A percentile compares a stretch with the other conserved stretches of the same genome.
Conservation (phyloP, 2,797 vertebrate species). For the Lagodon rhomboides region DNA sequence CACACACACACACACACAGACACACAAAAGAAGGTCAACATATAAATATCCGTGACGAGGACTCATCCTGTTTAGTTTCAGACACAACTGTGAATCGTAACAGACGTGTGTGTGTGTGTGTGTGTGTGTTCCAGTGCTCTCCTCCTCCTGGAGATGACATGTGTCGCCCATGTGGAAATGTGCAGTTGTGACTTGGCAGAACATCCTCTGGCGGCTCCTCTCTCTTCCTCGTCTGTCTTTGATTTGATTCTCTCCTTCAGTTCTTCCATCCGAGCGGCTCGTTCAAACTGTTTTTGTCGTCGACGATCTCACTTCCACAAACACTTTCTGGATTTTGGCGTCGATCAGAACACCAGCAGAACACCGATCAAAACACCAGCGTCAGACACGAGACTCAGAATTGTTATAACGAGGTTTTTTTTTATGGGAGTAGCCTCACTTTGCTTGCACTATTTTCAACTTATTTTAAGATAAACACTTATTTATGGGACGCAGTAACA, state of each 20-base stretch:
- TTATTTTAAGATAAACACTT: not conserved
- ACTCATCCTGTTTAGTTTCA: too few species aligned
- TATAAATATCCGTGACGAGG: too few species aligned
- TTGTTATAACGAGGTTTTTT: not conserved
- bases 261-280: slow-evolving; percentile 27
- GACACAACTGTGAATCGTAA: too few species aligned
- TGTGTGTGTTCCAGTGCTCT: not conserved
- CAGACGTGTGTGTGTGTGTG: not conserved
- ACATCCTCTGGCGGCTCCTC: slow-evolving; percentile 66
- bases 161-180: slow-evolving; percentile 44
- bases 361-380: not conserved
- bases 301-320: not conserved
- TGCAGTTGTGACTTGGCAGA: slow-evolving; percentile 62
- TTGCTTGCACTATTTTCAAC: not conserved
- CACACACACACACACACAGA: too few species aligned
- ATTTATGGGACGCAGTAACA: not conserved
- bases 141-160: slow-evolving; percentile 11
- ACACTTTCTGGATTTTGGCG: not conserved
- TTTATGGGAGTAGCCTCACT: not conserved
- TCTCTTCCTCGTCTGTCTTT: slow-evolving; percentile 42
- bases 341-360: not conserved
- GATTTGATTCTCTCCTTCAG: slow-evolving; percentile 47
- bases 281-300: not conserved
- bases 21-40: too few species aligned
- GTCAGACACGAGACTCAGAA: not conserved